Evolutionary conservation across 2,113 vertebrate genomes (phyloP).

Genomic region (Apaloderma vittatum): DNA sequence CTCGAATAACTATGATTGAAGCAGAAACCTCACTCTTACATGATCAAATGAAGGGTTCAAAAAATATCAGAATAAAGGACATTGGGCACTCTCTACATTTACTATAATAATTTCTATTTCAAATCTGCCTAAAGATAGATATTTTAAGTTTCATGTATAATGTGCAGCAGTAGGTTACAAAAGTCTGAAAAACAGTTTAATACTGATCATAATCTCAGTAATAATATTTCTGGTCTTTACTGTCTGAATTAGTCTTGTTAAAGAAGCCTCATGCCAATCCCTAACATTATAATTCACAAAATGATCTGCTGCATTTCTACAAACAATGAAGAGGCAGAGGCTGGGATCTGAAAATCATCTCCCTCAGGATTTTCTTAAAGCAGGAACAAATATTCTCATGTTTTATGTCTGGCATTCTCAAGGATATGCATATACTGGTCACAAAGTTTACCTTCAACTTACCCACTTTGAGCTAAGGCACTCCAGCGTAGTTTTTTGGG

Average conservation of each 20-base stretch:
- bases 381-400: not conserved
- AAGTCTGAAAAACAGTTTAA: not conserved
- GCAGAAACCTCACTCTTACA: not conserved
- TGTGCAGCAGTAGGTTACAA: not conserved
- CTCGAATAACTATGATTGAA: not conserved
- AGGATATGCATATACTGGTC: not conserved
- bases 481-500: not conserved
- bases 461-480: not conserved
- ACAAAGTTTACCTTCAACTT: not conserved
- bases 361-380: not conserved
- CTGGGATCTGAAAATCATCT: not conserved
- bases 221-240: not conserved
- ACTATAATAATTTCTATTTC: not conserved
- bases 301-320: not conserved
- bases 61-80: conserved; percentile 11
- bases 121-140: not conserved
- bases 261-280: not conserved
- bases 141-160: not conserved
- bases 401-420: not conserved
- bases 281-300: not conserved
- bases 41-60: conserved; percentile 46
- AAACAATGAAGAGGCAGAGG: not conserved
- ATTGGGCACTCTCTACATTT: not conserved
- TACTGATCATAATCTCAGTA: not conserved
- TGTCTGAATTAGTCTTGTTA: not conserved